These are phyloP conservation scores for Drosophila picticornis DNA, from an alignment of 2,888 invertebrate genomes.

Conservation along the genomic window DNA sequence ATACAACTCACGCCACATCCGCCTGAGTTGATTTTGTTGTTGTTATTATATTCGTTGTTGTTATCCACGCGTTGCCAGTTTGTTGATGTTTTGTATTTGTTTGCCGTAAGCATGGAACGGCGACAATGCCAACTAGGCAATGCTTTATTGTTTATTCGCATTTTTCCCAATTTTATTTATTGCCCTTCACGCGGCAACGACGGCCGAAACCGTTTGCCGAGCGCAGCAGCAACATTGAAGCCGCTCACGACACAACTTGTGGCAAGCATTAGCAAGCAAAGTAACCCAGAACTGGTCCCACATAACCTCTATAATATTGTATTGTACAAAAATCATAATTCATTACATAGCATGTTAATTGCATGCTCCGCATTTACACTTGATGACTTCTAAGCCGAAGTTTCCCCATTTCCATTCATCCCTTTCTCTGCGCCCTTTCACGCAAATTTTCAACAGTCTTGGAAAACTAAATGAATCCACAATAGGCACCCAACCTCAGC, in stretches of 20 bases:
- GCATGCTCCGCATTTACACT: constrained; percentile 62
- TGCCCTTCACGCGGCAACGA: constrained; percentile 72
- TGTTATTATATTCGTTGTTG: constrained; percentile 32
- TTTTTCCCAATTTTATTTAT: constrained; percentile 76
- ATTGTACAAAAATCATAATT: constrained; percentile 71
- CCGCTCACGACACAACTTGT: constrained; percentile 54
- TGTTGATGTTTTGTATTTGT: constrained; percentile 46
- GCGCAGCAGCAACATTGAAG: constrained; percentile 69
- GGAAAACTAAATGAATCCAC: constrained; percentile 67
- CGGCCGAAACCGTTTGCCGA: constrained; percentile 40
- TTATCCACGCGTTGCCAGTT: constrained; percentile 23
- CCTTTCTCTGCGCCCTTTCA: background rate
- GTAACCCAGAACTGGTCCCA: constrained; percentile 19
- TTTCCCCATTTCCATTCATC: background rate
- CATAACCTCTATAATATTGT: constrained; percentile 20
- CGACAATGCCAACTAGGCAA: constrained; percentile 57
- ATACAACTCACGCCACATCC: constrained; percentile 75
- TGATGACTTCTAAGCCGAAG: constrained; percentile 42
- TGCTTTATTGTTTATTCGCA: constrained; percentile 79
- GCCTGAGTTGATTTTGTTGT: constrained; percentile 32
- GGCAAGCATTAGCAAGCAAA: constrained; percentile 18
- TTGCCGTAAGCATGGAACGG: constrained; percentile 24
- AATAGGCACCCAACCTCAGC: constrained; percentile 45
- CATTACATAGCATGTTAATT: constrained; percentile 72
- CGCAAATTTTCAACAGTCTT: constrained; percentile 16